Evolutionary conservation across 2,888 invertebrate genomes (phyloP).

Genomic region (Tipula vernalis): DNA sequence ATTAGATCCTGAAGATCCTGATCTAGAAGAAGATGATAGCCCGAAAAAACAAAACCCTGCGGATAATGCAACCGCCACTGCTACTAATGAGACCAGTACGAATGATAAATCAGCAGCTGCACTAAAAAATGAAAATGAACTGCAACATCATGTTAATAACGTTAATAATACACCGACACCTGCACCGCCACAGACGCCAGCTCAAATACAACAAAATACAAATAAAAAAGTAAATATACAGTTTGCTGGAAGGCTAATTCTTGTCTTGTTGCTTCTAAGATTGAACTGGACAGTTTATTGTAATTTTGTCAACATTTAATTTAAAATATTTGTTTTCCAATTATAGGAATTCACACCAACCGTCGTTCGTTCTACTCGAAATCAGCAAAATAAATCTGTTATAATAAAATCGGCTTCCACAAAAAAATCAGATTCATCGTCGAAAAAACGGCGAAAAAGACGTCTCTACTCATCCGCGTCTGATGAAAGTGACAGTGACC

Average conservation of each 20-base stretch:
- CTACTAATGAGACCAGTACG: neutral
- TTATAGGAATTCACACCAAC: neutral
- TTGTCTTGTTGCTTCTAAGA: too few species aligned
- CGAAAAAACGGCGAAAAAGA: conserved; percentile 39
- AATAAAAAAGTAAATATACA: neutral
- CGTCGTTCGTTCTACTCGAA: neutral
- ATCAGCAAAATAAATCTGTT: neutral
- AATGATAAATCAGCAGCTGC: neutral
- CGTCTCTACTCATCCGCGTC: conserved; percentile 43
- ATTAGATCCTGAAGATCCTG: conserved; percentile 58
- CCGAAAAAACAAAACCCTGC: conserved; percentile 19
- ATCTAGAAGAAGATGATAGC: conserved; percentile 43
- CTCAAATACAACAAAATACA: neutral
- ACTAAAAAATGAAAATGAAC: neutral
- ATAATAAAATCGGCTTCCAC: conserved; percentile 12
- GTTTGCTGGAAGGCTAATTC: too few species aligned
- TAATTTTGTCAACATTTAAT: too few species aligned
- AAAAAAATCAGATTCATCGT: conserved; percentile 9
- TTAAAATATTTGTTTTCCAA: neutral
- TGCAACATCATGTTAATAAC: conserved; percentile 12
- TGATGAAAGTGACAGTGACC: conserved; percentile 55
- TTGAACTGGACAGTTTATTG: too few species aligned
- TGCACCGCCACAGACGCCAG: conserved; percentile 17
- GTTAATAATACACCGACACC: neutral
- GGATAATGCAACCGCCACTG: neutral